Percentiles rank a stretch among this genome's conserved stretches.
Conservation (phyloP, 2,888 invertebrate genomes). For the Pemphredon lugubris region DNA sequence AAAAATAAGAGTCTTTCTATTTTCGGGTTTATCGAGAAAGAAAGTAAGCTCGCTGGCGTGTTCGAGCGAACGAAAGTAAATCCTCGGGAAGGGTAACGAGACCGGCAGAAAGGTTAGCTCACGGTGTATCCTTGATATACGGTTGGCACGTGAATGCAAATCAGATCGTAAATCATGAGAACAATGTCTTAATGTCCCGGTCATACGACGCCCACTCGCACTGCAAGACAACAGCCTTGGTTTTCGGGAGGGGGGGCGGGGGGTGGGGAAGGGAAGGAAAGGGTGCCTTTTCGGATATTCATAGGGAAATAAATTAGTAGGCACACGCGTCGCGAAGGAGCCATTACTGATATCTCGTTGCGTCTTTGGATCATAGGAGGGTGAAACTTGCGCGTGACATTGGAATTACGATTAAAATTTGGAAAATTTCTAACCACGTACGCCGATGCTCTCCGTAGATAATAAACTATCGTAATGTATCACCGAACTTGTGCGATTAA, state of each 20-base stretch:
- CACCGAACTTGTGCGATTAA: too few species aligned
- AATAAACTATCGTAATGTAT: too few species aligned
- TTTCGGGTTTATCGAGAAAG: too few species aligned
- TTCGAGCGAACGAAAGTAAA: constrained; percentile 40
- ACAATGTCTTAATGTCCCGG: constrained; percentile 82
- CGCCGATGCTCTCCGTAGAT: too few species aligned
- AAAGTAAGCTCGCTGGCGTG: too few species aligned
- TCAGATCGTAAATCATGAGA: constrained; percentile 80
- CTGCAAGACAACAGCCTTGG: constrained; percentile 77
- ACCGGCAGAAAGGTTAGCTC: constrained; percentile 53
- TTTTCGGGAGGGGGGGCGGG: too few species aligned
- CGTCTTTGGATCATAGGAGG: not conserved
- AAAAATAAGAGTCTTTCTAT: too few species aligned
- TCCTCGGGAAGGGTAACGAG: constrained; percentile 33
- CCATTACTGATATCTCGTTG: constrained; percentile 53
- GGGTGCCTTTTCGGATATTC: constrained; percentile 74
- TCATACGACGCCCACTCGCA: constrained; percentile 80
- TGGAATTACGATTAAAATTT: not conserved
- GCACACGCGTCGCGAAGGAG: constrained; percentile 62
- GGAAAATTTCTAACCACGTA: not conserved
- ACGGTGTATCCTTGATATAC: constrained; percentile 80
- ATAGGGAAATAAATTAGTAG: constrained; percentile 80
- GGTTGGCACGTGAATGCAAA: constrained; percentile 80
- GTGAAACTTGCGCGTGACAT: too few species aligned
- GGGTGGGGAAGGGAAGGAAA: constrained; percentile 61